phyloP scores from a whole-genome alignment of 2,113 vertebrate species.

The Gnathonemus echidnorhynchus region DNA sequence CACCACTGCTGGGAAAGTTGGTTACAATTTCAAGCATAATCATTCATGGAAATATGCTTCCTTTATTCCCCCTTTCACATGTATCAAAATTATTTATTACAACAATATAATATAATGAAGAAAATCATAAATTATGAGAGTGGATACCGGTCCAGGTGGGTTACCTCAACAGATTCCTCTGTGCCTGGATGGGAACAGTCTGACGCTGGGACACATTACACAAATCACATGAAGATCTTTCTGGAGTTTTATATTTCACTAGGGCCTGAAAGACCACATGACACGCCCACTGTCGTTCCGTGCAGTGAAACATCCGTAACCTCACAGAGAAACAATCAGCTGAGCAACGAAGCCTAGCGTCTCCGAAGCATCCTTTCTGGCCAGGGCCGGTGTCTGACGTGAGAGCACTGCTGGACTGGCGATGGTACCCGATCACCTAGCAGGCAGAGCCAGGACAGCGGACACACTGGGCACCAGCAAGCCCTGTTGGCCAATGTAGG shows the following conservation, averaged over 20 bases:
- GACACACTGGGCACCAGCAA: background rate
- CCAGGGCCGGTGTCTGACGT: background rate
- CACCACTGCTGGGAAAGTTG: background rate
- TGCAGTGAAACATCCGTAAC: background rate
- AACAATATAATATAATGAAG: background rate
- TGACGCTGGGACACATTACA: background rate
- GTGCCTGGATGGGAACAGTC: background rate
- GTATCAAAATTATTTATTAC: background rate
- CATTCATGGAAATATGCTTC: background rate
- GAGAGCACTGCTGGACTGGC: background rate
- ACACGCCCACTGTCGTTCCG: background rate
- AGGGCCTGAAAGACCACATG: background rate
- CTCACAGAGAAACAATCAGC: background rate
- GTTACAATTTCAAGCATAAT: background rate
- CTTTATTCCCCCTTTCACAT: background rate
- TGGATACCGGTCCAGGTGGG: background rate
- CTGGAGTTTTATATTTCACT: background rate
- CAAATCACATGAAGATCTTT: background rate
- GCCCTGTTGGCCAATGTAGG: background rate
- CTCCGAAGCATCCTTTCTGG: background rate
- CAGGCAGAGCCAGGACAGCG: background rate
- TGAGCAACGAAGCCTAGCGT: background rate
- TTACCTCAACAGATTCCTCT: background rate
- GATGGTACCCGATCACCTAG: background rate
- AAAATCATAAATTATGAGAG: background rate